Evolutionary conservation across 1,140 invertebrate genomes (phyloP).

Genomic region (Drosophila ironensis): DNA sequence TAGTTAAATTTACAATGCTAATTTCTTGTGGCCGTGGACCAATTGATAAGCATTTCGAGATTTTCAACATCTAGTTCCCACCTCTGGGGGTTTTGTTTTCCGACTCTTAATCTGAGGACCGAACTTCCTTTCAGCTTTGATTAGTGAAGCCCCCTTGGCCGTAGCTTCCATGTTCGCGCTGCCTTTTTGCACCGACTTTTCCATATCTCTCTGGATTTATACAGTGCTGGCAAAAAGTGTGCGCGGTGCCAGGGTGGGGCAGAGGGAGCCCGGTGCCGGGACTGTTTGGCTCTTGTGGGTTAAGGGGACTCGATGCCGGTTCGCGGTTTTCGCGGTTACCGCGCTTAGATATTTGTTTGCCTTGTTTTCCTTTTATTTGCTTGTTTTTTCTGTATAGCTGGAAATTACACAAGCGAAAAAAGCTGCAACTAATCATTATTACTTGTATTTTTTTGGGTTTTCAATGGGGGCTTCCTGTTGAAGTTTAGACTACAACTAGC

Average conservation of each 20-base stretch:
- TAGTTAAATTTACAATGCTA: too few species aligned
- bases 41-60: too few species aligned
- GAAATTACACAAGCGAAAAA: too few species aligned
- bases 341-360: conserved; percentile 36
- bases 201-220: neutral
- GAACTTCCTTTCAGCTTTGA: neutral
- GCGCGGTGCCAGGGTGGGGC: neutral
- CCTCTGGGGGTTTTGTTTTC: too few species aligned
- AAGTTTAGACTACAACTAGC: too few species aligned
- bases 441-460: neutral
- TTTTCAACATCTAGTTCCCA: too few species aligned
- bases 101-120: too few species aligned
- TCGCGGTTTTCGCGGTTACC: conserved; percentile 41
- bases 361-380: conserved; percentile 17
- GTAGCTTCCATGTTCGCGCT: too few species aligned
- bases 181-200: neutral
- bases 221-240: conserved; percentile 9
- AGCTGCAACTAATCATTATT: too few species aligned
- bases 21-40: too few species aligned
- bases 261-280: neutral
- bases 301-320: conserved; percentile 33
- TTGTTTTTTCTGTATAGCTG: neutral
- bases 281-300: conserved; percentile 1
- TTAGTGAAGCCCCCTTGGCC: neutral
- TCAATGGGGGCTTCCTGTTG: too few species aligned